These are phyloP conservation scores for Corythornis madagascariensis DNA, from an alignment of 2,113 vertebrate genomes.

Conservation along the genomic window DNA sequence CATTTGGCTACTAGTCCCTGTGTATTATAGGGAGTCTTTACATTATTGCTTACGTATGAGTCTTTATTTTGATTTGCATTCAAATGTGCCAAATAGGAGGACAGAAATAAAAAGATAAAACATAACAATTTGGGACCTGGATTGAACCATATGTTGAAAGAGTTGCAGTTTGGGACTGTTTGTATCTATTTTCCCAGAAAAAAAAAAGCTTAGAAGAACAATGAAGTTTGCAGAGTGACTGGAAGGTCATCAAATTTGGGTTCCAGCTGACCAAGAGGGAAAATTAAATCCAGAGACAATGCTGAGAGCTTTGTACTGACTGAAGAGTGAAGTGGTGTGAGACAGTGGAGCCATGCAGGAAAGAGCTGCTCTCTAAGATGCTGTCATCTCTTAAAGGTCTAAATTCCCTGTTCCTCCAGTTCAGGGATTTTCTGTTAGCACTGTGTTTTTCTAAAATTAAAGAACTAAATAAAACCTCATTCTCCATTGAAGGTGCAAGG, in stretches of 20 bases:
- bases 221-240: slow-evolving; percentile 33
- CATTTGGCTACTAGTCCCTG: slow-evolving; percentile 49
- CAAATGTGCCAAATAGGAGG: not conserved
- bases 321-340: not conserved
- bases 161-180: slow-evolving; percentile 11
- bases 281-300: slow-evolving; percentile 47
- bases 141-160: slow-evolving; percentile 27
- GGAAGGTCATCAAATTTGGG: slow-evolving; percentile 45
- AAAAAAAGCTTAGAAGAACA: slow-evolving; percentile 2
- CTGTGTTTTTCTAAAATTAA: not conserved
- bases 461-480: not conserved
- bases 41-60: slow-evolving; percentile 15
- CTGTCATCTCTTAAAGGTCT: not conserved
- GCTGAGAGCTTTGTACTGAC: slow-evolving; percentile 25
- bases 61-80: slow-evolving; percentile 44
- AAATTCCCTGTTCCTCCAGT: not conserved
- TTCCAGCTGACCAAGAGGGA: slow-evolving; percentile 37
- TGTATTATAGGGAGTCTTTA: slow-evolving; percentile 4
- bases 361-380: not conserved
- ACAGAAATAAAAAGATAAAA: slow-evolving; percentile 43
- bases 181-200: slow-evolving; percentile 17
- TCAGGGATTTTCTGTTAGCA: not conserved
- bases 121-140: not conserved
- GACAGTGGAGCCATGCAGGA: not conserved
- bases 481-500: not conserved